Conservation (phyloP, 2,888 invertebrate genomes). For the Hanleya hanleyi region DNA sequence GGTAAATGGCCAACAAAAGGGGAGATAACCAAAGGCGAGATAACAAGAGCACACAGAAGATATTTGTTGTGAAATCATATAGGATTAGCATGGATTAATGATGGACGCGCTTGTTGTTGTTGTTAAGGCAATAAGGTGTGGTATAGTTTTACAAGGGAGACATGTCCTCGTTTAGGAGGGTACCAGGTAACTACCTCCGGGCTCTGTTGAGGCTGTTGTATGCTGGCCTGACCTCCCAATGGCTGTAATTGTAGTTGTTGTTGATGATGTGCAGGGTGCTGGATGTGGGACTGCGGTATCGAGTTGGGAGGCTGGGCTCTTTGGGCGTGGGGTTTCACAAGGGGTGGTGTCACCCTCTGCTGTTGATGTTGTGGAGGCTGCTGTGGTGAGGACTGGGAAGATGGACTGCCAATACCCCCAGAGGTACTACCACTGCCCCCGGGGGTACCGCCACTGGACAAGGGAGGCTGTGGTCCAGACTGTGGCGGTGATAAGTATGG, state of each 20-base stretch:
- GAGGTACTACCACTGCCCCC: background rate
- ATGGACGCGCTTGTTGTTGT: too few species aligned
- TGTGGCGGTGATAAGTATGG: background rate
- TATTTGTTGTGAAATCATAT: too few species aligned
- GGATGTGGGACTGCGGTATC: background rate
- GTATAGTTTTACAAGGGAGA: too few species aligned
- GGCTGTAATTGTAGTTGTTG: background rate
- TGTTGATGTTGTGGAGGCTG: background rate
- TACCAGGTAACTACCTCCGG: too few species aligned
- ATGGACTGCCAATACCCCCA: background rate
- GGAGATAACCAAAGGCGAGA: too few species aligned
- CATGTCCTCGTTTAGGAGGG: too few species aligned
- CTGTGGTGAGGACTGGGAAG: background rate
- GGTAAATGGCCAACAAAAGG: too few species aligned
- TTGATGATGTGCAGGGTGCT: background rate
- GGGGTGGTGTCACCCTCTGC: background rate
- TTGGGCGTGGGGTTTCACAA: background rate
- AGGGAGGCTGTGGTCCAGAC: background rate
- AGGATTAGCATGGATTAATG: too few species aligned
- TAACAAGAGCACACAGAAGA: too few species aligned
- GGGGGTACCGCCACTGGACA: background rate
- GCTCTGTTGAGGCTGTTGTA: background rate
- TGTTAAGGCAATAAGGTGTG: too few species aligned
- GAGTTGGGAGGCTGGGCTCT: background rate
- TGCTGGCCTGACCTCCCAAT: too few species aligned